These are phyloP conservation scores for Australoheros scitulus DNA, from an alignment of 2,113 vertebrate genomes.

Conservation along the genomic window DNA sequence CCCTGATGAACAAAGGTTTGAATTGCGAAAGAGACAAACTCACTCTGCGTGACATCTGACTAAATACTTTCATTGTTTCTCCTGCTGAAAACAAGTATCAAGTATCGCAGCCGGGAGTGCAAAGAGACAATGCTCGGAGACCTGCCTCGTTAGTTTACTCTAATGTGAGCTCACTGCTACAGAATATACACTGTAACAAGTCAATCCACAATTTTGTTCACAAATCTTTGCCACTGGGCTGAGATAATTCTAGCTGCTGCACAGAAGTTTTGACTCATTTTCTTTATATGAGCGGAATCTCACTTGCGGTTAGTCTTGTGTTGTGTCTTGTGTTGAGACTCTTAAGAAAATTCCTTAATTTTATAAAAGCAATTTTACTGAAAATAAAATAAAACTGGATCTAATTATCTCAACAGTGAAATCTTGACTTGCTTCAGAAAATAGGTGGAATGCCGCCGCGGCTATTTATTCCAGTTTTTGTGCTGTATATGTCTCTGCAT, in stretches of 20 bases:
- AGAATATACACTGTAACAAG: not conserved
- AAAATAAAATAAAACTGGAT: not conserved
- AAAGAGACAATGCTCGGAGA: conserved; percentile 63
- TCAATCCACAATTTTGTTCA: conserved; percentile 9
- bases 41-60: conserved; percentile 81
- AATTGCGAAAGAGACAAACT: conserved; percentile 83
- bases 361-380: conserved; percentile 11
- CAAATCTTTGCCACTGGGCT: conserved; percentile 10
- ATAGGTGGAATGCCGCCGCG: fast-evolving
- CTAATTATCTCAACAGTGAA: conserved; percentile 8
- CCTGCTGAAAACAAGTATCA: conserved; percentile 81
- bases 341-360: conserved; percentile 31
- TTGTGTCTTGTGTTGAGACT: conserved; percentile 24
- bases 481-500: not conserved
- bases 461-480: not conserved
- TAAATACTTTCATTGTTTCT: conserved; percentile 85
- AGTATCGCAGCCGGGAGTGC: conserved; percentile 61
- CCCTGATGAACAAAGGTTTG: conserved; percentile 76
- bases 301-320: conserved; percentile 27
- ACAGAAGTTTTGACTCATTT: conserved; percentile 22
- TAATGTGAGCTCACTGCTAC: conserved; percentile 20
- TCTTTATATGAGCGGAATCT: conserved; percentile 27
- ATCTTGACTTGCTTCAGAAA: not conserved
- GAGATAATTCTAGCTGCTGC: conserved; percentile 16
- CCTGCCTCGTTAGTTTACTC: conserved; percentile 60